Conservation (phyloP, 2,888 invertebrate species). For the Gortyna flavago region DNA sequence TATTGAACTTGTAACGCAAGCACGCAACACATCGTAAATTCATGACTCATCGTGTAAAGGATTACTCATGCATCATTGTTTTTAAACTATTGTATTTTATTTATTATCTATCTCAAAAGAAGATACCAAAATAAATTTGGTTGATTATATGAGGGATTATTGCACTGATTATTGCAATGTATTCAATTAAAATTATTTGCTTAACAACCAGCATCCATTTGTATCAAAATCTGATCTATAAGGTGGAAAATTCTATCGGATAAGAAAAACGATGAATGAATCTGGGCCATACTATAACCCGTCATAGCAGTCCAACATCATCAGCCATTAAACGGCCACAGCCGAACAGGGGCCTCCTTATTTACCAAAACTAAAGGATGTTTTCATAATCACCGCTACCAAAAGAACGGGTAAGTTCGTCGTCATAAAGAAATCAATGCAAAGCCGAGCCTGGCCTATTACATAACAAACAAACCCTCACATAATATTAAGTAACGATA, state of each 20-base stretch:
- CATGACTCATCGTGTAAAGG: constrained; percentile 27
- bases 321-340: background rate
- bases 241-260: background rate
- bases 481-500: constrained; percentile 35
- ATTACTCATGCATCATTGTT: constrained; percentile 41
- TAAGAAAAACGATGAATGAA: background rate
- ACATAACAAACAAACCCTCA: constrained; percentile 37
- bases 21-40: constrained; percentile 37
- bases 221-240: background rate
- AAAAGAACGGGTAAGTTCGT: background rate
- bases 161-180: background rate
- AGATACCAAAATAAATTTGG: constrained; percentile 9
- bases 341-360: background rate
- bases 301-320: background rate
- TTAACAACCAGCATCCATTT: background rate
- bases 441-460: constrained; percentile 21
- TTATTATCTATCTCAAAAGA: constrained; percentile 9
- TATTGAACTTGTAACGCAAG: constrained; percentile 33
- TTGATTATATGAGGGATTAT: background rate
- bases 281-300: background rate
- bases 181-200: constrained; percentile 1
- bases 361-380: background rate
- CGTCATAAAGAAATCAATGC: constrained; percentile 18
- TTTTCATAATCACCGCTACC: background rate
- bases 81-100: constrained; percentile 31